Evolutionary conservation across 1,140 invertebrate genomes (phyloP).

Genomic region (Nilaparvata lugens): DNA sequence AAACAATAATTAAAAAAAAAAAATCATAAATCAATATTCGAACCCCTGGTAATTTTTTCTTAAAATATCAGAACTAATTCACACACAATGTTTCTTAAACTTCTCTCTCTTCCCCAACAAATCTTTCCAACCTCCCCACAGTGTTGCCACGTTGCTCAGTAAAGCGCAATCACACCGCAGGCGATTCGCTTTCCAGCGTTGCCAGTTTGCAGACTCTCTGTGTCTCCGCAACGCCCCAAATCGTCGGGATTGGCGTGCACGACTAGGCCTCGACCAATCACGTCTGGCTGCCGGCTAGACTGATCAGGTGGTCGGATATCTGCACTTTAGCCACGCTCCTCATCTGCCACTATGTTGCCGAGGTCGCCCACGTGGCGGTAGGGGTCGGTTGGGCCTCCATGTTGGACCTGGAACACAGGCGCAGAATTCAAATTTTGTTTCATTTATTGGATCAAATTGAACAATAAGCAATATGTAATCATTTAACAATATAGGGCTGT

Average conservation of each 20-base stretch:
- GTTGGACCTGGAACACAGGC: constrained; percentile 27
- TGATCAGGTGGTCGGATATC: constrained; percentile 36
- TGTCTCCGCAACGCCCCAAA: constrained; percentile 38
- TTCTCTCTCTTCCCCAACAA: too few relatives aligned
- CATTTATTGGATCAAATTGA: too few relatives aligned
- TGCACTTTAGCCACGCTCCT: constrained; percentile 31
- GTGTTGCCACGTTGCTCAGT: too few relatives aligned
- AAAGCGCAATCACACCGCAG: constrained; percentile 82
- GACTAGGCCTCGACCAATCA: constrained; percentile 45
- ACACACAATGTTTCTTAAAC: too few relatives aligned
- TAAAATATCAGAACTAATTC: too few relatives aligned
- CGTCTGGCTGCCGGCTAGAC: constrained; percentile 34
- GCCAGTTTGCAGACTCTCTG: constrained; percentile 41
- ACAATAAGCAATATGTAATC: too few relatives aligned
- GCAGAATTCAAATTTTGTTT: too few relatives aligned
- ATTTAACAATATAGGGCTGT: too few relatives aligned
- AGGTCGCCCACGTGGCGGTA: constrained; percentile 47
- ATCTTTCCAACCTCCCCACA: too few relatives aligned
- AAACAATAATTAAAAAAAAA: too few relatives aligned
- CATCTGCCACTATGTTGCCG: constrained; percentile 41
- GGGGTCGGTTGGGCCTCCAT: constrained; percentile 40
- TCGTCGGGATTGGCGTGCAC: constrained; percentile 43
- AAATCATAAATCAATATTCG: too few relatives aligned
- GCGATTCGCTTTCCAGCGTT: constrained; percentile 42
- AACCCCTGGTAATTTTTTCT: too few relatives aligned